Evolutionary conservation across 2,888 invertebrate species (phyloP), one percentile per base, ranked within the genome.

Genomic region (Stomorhina lunata): DNA sequence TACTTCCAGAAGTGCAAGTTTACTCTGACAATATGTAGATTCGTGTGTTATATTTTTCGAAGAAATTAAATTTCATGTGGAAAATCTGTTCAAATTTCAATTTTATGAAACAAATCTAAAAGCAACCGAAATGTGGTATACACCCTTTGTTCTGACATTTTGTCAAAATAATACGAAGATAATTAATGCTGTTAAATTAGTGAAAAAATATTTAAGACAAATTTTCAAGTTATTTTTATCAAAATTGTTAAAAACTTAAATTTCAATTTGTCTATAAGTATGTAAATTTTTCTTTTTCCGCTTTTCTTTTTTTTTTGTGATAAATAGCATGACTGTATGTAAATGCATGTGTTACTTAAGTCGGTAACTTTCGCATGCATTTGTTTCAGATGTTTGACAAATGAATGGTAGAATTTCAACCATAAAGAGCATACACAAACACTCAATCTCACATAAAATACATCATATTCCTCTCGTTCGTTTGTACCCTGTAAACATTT

Each of bases 71-170:
- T 34, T 57, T 57, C 10, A 9, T 5, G 1, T 20, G 12, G 17
- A 57, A 57, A 57, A 57, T 57, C 34, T 57, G 17, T 37, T 34
- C 17, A 22, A 34, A n/a, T n/a, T n/a, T n/a, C n/a, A n/a, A n/a
- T n/a, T n/a, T n/a, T n/a, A n/a, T n/a, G n/a, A n/a, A n/a, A n/a
- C n/a, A n/a, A n/a, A 20, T 20, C 34, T 15, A 6, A 22, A 34
- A 57, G 12, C 5, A 34, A 20, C 32, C 37, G n/a, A n/a, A n/a
- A n/a, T n/a, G n/a, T n/a, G n/a, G n/a, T n/a, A 7, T 22, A 22
- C 9, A 4, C 4, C 2, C 20, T 17, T 15, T 15, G 4, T 37
- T 43, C 17, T n/a, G n/a, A n/a, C 43, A 43, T 17, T 43, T 2
- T 17, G 43, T 43, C 17, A 43, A 43, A 43, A 17, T 7, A 7